Conservation (phyloP, 2,113 vertebrate species). For the Clupea harengus region DNA sequence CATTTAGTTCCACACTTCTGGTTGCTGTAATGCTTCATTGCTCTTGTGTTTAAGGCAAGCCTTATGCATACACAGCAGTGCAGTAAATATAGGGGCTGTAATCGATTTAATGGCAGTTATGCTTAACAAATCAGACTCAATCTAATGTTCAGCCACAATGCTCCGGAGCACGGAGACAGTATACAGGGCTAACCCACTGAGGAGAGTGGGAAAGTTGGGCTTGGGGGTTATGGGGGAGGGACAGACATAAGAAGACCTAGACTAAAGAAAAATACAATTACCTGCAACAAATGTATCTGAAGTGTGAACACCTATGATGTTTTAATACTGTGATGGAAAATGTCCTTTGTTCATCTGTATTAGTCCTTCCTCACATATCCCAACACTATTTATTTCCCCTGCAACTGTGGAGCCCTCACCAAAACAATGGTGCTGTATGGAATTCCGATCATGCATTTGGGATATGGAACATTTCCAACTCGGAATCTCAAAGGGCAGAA, state of each 20-base stretch:
- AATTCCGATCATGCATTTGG: constrained; percentile 47
- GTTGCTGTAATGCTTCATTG: constrained; percentile 63
- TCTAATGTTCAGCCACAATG: constrained; percentile 70
- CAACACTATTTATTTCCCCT: constrained; percentile 42
- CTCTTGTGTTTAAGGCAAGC: constrained; percentile 63
- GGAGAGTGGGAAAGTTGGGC: constrained; percentile 33
- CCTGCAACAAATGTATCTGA: not conserved
- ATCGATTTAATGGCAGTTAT: constrained; percentile 73
- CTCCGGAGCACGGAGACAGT: constrained; percentile 52
- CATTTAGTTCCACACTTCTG: constrained; percentile 56
- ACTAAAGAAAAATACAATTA: not conserved
- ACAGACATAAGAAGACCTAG: constrained; percentile 43
- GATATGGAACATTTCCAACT: constrained; percentile 19
- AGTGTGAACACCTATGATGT: not conserved
- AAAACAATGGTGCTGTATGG: constrained; percentile 42
- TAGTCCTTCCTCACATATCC: not conserved
- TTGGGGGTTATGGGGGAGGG: constrained; percentile 14
- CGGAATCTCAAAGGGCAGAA: constrained; percentile 13
- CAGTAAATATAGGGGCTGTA: constrained; percentile 69
- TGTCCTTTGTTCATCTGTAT: not conserved
- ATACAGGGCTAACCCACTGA: constrained; percentile 50
- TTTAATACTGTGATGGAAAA: not conserved
- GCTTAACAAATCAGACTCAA: constrained; percentile 71
- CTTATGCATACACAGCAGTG: constrained; percentile 69
- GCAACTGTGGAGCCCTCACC: constrained; percentile 50